Conservation (phyloP, 2,797 vertebrate species). For the Carapus acus region DNA sequence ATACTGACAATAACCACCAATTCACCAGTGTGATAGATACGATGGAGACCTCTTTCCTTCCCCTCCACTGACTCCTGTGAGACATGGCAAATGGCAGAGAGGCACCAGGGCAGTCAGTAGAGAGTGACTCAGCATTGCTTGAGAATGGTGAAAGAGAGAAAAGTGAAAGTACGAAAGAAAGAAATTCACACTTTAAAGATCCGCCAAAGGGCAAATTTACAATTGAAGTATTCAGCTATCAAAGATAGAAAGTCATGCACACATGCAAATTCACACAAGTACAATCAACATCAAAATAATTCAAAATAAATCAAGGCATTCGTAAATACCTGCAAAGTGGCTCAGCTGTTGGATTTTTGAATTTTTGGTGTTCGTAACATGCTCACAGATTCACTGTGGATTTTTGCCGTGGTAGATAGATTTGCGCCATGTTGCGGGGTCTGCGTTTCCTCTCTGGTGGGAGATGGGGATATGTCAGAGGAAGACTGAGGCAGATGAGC, state of each 20-base stretch:
- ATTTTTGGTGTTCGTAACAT: too few species aligned
- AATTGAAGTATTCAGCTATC: background rate
- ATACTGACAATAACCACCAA: slow-evolving; percentile 22
- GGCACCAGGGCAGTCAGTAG: background rate
- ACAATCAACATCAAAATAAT: too few species aligned
- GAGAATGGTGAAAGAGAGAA: too few species aligned
- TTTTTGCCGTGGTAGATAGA: background rate
- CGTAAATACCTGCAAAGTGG: too few species aligned
- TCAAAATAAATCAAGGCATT: background rate
- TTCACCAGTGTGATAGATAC: slow-evolving; percentile 26
- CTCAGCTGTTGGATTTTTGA: too few species aligned
- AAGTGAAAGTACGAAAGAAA: slow-evolving; percentile 33
- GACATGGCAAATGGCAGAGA: slow-evolving; percentile 19
- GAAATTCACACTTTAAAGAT: too few species aligned
- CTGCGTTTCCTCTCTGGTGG: slow-evolving; percentile 12
- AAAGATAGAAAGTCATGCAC: too few species aligned
- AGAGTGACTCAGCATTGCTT: slow-evolving; percentile 11
- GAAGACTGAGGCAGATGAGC: slow-evolving; percentile 29
- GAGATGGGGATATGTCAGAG: slow-evolving; percentile 21
- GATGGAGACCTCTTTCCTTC: slow-evolving; percentile 1
- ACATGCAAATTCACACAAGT: too few species aligned
- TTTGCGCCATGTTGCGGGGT: slow-evolving; percentile 9
- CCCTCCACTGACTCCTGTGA: background rate
- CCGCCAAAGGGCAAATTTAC: slow-evolving; percentile 19
- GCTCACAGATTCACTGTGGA: background rate